These are phyloP conservation scores for Myripristis jacobus DNA, from an alignment of 2,797 vertebrate genomes.

Conservation along the genomic window DNA sequence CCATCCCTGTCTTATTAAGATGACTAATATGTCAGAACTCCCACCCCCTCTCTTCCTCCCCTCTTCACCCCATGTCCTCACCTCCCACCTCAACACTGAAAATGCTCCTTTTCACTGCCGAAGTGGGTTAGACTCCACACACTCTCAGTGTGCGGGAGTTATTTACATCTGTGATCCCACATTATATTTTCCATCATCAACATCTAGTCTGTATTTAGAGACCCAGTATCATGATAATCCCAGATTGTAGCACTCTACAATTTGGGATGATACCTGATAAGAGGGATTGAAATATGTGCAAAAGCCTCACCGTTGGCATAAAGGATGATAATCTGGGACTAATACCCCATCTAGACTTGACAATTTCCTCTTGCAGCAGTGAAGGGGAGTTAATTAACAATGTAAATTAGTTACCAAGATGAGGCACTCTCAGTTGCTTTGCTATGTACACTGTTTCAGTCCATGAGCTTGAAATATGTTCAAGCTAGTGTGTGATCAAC, in stretches of 20 bases:
- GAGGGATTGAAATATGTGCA: slow-evolving; percentile 16
- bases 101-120: background rate
- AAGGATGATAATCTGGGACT: slow-evolving; percentile 19
- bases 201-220: slow-evolving; percentile 29
- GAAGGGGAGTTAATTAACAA: too few species aligned
- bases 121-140: background rate
- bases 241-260: slow-evolving; percentile 33
- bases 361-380: too few species aligned
- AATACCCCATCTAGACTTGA: slow-evolving; percentile 6
- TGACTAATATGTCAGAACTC: background rate
- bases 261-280: slow-evolving; percentile 35
- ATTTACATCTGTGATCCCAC: background rate
- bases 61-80: background rate
- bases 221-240: slow-evolving; percentile 36
- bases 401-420: too few species aligned
- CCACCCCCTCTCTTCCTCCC: background rate
- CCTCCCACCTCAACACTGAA: background rate
- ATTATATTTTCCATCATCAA: background rate
- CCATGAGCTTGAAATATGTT: too few species aligned
- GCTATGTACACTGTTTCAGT: too few species aligned
- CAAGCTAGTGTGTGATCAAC: too few species aligned
- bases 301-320: background rate
- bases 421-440: too few species aligned
- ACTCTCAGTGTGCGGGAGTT: background rate
- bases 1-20: background rate